Evolutionary conservation across 2,888 invertebrate species (phyloP).

Genomic region (Atrina japonica): DNA sequence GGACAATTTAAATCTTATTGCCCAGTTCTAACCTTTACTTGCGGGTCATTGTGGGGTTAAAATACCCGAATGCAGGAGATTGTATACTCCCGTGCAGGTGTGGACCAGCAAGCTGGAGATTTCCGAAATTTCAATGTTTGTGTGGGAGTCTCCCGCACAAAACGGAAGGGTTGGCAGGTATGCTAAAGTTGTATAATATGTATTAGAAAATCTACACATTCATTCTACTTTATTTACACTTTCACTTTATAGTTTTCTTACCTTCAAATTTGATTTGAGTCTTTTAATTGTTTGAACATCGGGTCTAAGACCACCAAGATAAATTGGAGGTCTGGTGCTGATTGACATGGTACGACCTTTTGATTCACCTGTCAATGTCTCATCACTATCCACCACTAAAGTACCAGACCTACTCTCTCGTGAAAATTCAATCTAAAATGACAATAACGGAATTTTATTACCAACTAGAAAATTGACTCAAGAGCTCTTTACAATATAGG

Average conservation of each 20-base stretch:
- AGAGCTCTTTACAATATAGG: neutral
- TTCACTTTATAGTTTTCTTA: conserved; percentile 53
- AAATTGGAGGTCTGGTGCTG: conserved; percentile 87
- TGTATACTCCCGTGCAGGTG: too few relatives aligned
- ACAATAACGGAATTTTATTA: conserved; percentile 11
- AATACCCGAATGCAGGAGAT: too few relatives aligned
- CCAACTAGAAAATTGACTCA: neutral
- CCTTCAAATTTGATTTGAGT: conserved; percentile 80
- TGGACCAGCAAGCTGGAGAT: too few relatives aligned
- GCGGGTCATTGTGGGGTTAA: too few relatives aligned
- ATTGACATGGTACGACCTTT: conserved; percentile 82
- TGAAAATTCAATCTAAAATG: conserved; percentile 84
- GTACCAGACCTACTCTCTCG: conserved; percentile 85
- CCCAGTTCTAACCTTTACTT: too few relatives aligned
- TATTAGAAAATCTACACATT: too few relatives aligned
- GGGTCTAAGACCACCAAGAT: conserved; percentile 89
- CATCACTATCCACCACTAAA: conserved; percentile 84
- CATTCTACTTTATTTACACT: too few relatives aligned
- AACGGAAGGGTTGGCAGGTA: too few relatives aligned
- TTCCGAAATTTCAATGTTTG: too few relatives aligned
- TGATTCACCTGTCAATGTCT: conserved; percentile 82
- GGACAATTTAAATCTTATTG: too few relatives aligned
- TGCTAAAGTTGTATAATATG: too few relatives aligned
- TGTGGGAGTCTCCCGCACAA: too few relatives aligned
- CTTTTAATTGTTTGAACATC: conserved; percentile 81